These are phyloP conservation scores for Stenchaetothrips biformis DNA, from an alignment of 2,888 invertebrate species.

Conservation along the genomic window DNA sequence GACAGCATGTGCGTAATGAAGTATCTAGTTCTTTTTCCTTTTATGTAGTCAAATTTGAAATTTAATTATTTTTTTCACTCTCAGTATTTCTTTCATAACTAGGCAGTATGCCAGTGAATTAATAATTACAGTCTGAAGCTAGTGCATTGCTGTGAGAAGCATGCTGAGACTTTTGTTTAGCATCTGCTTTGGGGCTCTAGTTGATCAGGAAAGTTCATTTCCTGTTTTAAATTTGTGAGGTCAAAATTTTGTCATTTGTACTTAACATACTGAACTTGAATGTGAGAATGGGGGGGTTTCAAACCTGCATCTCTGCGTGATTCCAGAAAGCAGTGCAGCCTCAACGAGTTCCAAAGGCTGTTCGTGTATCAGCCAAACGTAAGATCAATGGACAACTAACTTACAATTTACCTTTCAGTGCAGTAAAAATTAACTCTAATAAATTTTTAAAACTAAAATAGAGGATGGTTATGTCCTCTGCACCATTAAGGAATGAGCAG, in stretches of 20 bases:
- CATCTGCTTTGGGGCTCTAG: too few species aligned
- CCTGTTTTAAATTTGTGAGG: background rate
- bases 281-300: background rate
- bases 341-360: background rate
- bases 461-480: background rate
- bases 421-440: background rate
- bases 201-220: background rate
- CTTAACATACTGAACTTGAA: background rate
- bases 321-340: conserved; percentile 4
- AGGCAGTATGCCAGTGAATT: too few species aligned
- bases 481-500: background rate
- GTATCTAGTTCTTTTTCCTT: too few species aligned
- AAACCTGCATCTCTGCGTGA: background rate
- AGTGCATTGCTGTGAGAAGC: too few species aligned
- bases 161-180: too few species aligned
- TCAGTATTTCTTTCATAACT: too few species aligned
- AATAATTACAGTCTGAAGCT: too few species aligned
- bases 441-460: background rate
- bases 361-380: background rate
- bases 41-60: too few species aligned
- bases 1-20: too few species aligned
- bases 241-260: background rate
- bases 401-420: background rate
- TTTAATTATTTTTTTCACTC: too few species aligned
- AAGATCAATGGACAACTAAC: background rate